phyloP scores from a whole-genome alignment of 2,797 vertebrate genomes.

The Dallia pectoralis region DNA sequence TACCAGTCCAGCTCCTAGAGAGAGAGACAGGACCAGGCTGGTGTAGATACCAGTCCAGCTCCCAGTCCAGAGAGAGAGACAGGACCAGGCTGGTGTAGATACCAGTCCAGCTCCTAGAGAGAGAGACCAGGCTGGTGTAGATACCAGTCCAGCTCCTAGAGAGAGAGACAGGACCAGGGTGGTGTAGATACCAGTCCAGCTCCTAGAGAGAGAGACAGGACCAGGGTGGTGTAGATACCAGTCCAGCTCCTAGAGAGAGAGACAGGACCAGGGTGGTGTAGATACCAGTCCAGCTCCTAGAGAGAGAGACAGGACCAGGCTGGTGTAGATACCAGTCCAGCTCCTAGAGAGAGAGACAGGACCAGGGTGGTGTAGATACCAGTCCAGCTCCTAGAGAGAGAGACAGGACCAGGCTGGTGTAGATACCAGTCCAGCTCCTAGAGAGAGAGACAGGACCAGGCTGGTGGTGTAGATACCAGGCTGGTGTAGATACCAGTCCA shows the following conservation, averaged over 20 bases:
- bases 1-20: too few relatives aligned
- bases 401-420: slow-evolving; percentile 12
- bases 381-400: too few relatives aligned
- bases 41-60: slow-evolving; percentile 50
- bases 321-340: slow-evolving; percentile 49
- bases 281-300: too few relatives aligned
- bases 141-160: too few relatives aligned
- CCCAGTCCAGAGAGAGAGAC: slow-evolving; percentile 32
- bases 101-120: too few relatives aligned
- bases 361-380: slow-evolving; percentile 42
- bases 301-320: slow-evolving; percentile 32
- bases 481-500: slow-evolving; percentile 52
- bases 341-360: slow-evolving; percentile 34
- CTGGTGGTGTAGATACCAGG: too few relatives aligned
- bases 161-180: slow-evolving; percentile 33
- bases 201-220: slow-evolving; percentile 35
- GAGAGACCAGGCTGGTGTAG: slow-evolving; percentile 13
- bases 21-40: slow-evolving; percentile 34
- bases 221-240: slow-evolving; percentile 44
- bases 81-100: slow-evolving; percentile 40
- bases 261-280: slow-evolving; percentile 12
- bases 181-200: slow-evolving; percentile 49
- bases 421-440: too few relatives aligned
- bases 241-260: too few relatives aligned
- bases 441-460: slow-evolving; percentile 32